phyloP scores from a whole-genome alignment of 2,888 invertebrate species.

The Nomada ferruginata region DNA sequence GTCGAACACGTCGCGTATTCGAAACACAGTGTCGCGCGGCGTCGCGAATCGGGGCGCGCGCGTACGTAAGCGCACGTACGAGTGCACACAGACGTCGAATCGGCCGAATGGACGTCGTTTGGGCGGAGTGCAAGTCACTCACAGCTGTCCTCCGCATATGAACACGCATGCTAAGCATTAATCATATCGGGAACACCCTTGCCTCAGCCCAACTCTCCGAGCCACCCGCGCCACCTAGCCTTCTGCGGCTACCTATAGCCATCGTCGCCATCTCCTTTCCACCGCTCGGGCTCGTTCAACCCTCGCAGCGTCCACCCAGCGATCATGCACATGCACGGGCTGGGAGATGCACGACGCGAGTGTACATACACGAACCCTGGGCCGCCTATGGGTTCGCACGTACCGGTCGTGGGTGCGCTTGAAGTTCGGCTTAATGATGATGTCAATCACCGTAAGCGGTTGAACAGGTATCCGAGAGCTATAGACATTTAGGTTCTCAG shows the following conservation, averaged over 20 bases:
- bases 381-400: constrained; percentile 23
- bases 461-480: background rate
- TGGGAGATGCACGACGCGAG: constrained; percentile 43
- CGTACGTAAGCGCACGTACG: constrained; percentile 36
- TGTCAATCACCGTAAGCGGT: constrained; percentile 69
- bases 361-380: constrained; percentile 10
- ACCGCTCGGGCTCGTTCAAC: constrained; percentile 35
- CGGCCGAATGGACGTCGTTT: constrained; percentile 66
- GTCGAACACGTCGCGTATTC: constrained; percentile 65
- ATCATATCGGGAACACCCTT: constrained; percentile 76
- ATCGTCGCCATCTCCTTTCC: constrained; percentile 32
- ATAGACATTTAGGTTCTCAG: background rate
- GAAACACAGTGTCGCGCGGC: constrained; percentile 46
- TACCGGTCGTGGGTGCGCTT: constrained; percentile 47
- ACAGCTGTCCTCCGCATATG: constrained; percentile 77
- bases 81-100: constrained; percentile 29
- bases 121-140: constrained; percentile 76
- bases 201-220: constrained; percentile 15
- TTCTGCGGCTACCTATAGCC: background rate
- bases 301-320: constrained; percentile 50
- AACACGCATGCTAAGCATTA: constrained; percentile 75
- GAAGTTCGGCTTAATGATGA: constrained; percentile 71
- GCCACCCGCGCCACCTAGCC: background rate
- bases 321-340: constrained; percentile 67
- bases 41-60: constrained; percentile 28